Base-by-base conservation (phyloP, 2,888 invertebrate genomes). In the Hyalella azteca region DNA sequence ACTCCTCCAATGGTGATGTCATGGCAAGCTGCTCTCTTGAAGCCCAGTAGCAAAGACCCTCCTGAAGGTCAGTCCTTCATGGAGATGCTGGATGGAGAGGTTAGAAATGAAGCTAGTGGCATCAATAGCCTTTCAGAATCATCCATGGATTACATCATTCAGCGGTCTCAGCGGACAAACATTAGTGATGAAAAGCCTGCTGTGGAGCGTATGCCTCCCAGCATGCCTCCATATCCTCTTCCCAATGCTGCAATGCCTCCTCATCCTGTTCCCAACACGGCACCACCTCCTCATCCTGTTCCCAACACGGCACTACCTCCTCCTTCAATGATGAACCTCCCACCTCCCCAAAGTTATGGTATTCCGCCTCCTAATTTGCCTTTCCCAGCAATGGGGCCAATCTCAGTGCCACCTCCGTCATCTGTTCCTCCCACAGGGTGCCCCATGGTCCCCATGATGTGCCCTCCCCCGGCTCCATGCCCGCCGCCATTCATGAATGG, bases 1-100 rank as follows among this genome's bases (percentile, higher is more conserved):
- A 66, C 66, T 29, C 66, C 66, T 66, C 66, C 66, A 36, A 32
- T 15, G 5, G 26, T 11, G 36, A 39, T 66, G 66, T 36, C 66
- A 36, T 66, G 66, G 66, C 66, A 66, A 19, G 32, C 66, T 66
- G 66, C 66, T 36, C 66, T 66, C 19, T 36, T 66, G 29, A 32
- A 66, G 66, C 66, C 66, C 39, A 36, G 36, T 7, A 36, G 66
- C 36, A 66, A 66, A 11, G 19, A 22, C 19, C n/a, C 66, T 66
- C 66, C 29, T 15, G 66, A 66, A 66, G 66, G 66, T 13, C 66
- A 32, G 36, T 66, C 66, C 36, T 32, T 66, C 15, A 66, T 66
- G 66, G 66, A 66, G 29, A n/a, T 66, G 5, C 36, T 66, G 3
- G 66, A 66, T 32, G 66, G 66, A 3, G 66, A 66, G 29, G 66